A percentile compares a stretch with the other conserved stretches of the same genome.
Evolutionary conservation across 2,113 vertebrate genomes (phyloP).

Genomic region (Nothoprocta perdicaria): DNA sequence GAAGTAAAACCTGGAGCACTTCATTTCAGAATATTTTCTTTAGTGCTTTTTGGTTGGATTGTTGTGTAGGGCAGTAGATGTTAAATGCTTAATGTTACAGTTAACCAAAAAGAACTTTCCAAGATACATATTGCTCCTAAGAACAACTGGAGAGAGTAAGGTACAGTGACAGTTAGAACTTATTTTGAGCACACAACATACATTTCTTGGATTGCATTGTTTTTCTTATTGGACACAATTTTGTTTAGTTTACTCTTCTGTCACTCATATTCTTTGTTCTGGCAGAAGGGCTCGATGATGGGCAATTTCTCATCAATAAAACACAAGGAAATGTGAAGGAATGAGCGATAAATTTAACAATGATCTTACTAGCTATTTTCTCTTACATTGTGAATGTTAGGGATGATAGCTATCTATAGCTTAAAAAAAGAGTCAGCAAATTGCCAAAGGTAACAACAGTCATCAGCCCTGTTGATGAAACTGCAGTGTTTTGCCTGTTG

Average conservation of each 20-base stretch:
- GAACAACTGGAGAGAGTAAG: neutral
- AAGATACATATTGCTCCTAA: neutral
- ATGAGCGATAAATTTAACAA: neutral
- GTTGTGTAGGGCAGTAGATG: neutral
- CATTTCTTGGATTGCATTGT: neutral
- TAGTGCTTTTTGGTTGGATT: neutral
- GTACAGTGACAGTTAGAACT: neutral
- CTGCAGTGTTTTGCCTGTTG: slow-evolving; percentile 18
- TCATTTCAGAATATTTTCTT: neutral
- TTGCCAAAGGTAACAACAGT: neutral
- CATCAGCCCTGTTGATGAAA: slow-evolving; percentile 47
- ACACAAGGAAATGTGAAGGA: neutral
- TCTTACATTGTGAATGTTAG: neutral
- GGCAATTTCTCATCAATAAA: neutral
- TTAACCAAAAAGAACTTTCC: neutral
- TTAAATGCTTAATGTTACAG: neutral
- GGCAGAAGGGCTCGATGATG: neutral
- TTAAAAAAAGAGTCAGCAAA: neutral
- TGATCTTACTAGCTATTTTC: neutral
- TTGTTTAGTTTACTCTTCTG: neutral
- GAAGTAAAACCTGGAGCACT: neutral
- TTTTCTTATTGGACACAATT: neutral
- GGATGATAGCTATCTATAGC: neutral
- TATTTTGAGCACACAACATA: neutral
- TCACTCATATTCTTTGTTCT: neutral